phyloP scores from a whole-genome alignment of 2,888 invertebrate genomes.

The Endotricha flammealis region DNA sequence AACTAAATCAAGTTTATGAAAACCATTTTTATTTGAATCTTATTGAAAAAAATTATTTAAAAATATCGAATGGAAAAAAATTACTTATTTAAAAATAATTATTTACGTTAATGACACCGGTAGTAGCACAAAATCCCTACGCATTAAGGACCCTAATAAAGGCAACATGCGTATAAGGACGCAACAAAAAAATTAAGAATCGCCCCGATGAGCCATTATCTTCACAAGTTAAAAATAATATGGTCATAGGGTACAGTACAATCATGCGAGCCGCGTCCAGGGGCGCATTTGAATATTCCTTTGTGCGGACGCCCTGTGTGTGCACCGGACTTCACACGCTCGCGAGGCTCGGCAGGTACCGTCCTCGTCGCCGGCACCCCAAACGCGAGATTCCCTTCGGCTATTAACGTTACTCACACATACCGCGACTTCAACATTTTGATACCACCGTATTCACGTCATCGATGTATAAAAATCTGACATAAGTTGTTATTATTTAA shows the following conservation, averaged over 20 bases:
- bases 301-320: conserved; percentile 56
- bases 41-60: too few species aligned
- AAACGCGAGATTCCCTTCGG: conserved; percentile 18
- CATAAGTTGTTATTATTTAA: too few species aligned
- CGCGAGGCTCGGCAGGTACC: conserved; percentile 40
- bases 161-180: conserved; percentile 61
- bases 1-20: too few species aligned
- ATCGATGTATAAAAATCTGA: too few species aligned
- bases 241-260: conserved; percentile 75
- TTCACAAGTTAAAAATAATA: conserved; percentile 76
- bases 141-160: conserved; percentile 67
- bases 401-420: conserved; percentile 17
- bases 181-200: conserved; percentile 75
- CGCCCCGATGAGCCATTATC: conserved; percentile 77
- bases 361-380: conserved; percentile 8
- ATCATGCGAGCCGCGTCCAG: conserved; percentile 74
- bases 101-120: conserved; percentile 63
- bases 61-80: too few species aligned
- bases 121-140: conserved; percentile 70
- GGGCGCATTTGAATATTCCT: conserved; percentile 73
- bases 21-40: too few species aligned
- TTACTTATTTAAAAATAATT: neutral
- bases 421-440: conserved; percentile 26
- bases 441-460: conserved; percentile 18
- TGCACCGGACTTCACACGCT: conserved; percentile 76